phyloP scores from a whole-genome alignment of 2,888 invertebrate genomes.

The Malachius bipustulatus region DNA sequence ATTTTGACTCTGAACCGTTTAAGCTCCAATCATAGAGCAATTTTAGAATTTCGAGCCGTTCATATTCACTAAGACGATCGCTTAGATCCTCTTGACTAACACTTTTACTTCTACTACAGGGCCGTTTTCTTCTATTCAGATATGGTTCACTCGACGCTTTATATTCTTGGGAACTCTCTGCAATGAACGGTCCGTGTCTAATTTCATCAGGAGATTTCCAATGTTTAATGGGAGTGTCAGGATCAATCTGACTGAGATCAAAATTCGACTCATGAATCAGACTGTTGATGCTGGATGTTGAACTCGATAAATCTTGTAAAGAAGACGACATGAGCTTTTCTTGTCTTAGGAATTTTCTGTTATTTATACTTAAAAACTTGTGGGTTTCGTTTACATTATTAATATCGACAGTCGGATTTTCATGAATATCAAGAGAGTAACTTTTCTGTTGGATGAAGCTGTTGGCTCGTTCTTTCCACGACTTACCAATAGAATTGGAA shows the following conservation, averaged over 20 bases:
- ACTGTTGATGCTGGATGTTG: constrained; percentile 35
- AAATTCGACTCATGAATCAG: constrained; percentile 33
- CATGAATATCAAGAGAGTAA: constrained; percentile 31
- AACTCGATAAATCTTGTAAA: constrained; percentile 35
- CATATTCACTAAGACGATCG: constrained; percentile 33
- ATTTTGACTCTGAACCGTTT: constrained; percentile 33
- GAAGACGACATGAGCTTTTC: constrained; percentile 28
- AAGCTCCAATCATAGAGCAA: constrained; percentile 36
- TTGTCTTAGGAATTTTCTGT: constrained; percentile 25
- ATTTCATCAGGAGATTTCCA: constrained; percentile 63
- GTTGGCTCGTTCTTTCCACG: constrained; percentile 24
- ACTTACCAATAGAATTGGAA: constrained; percentile 15
- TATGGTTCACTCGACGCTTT: constrained; percentile 32
- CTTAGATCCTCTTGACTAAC: constrained; percentile 29
- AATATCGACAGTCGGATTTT: constrained; percentile 24
- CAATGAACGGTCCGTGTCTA: constrained; percentile 55
- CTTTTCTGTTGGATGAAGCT: constrained; percentile 32
- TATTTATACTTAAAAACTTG: constrained; percentile 29
- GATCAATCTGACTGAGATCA: constrained; percentile 33
- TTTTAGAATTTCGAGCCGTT: constrained; percentile 34
- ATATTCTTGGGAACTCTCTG: constrained; percentile 47
- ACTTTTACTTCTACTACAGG: constrained; percentile 21
- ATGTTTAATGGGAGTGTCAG: constrained; percentile 27
- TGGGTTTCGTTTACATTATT: constrained; percentile 26
- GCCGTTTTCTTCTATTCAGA: constrained; percentile 22